Conservation (phyloP, 2,888 invertebrate genomes). For the Cinara cedri region DNA sequence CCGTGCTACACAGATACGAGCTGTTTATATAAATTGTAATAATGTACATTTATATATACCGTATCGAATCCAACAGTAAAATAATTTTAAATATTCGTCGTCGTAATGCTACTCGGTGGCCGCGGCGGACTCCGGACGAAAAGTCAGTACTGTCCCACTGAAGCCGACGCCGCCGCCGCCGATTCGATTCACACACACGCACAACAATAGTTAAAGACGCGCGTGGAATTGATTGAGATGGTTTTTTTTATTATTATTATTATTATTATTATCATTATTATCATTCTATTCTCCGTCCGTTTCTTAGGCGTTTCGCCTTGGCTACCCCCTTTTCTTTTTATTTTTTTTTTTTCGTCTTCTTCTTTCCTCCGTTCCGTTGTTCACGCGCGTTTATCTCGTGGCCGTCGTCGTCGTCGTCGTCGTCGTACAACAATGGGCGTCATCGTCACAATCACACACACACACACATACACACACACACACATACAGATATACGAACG, state of each 20-base stretch:
- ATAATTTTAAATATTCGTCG: not conserved
- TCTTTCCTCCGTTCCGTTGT: constrained; percentile 27
- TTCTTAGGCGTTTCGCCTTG: constrained; percentile 49
- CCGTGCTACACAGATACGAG: no score
- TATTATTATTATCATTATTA: no score
- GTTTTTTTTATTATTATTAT: constrained; percentile 43
- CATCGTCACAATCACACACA: constrained; percentile 37
- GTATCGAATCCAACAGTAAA: constrained; percentile 5
- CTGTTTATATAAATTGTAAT: no score
- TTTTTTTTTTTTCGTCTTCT: not conserved
- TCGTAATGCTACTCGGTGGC: not conserved
- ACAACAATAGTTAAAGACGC: constrained; percentile 47
- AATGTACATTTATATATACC: no score
- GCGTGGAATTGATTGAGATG: constrained; percentile 52
- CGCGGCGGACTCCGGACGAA: constrained; percentile 14
- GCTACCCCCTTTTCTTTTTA: constrained; percentile 52
- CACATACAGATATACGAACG: not conserved
- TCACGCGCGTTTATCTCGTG: constrained; percentile 42
- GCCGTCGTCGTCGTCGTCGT: constrained; percentile 11
- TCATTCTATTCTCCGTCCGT: constrained; percentile 19
- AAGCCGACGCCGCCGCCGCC: not conserved
- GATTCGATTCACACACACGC: constrained; percentile 45
- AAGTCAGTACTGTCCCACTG: constrained; percentile 5
- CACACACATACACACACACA: constrained; percentile 23
- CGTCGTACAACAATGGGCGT: constrained; percentile 51